A percentile compares a stretch with the other conserved stretches of the same genome.
phyloP scores from a whole-genome alignment of 2,797 vertebrate species.

The Sciaenops ocellatus region DNA sequence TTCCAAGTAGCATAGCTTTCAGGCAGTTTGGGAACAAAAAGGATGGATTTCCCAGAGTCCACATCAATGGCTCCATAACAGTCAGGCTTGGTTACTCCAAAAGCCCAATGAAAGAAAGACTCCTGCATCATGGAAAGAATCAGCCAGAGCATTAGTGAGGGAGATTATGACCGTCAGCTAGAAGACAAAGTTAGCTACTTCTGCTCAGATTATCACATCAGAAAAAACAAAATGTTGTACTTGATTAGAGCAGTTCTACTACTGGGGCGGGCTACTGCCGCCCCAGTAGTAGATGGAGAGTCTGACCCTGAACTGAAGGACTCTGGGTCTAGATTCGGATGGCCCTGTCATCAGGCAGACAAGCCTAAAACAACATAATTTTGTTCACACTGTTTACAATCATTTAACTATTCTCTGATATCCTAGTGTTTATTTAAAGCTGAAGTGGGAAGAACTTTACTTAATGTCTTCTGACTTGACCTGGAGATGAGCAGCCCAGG shows the following conservation, averaged over 20 bases:
- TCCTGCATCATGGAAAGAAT: constrained; percentile 84
- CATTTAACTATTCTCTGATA: background rate
- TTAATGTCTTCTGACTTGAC: background rate
- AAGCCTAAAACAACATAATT: too few species aligned
- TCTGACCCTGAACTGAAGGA: background rate
- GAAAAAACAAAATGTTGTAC: background rate
- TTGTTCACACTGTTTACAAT: too few species aligned
- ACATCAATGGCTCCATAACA: constrained; percentile 92
- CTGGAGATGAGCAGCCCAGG: background rate
- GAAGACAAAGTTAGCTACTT: constrained; percentile 6
- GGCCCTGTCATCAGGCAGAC: background rate
- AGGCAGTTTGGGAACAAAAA: constrained; percentile 94
- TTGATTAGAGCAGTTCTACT: constrained; percentile 59
- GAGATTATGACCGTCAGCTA: background rate
- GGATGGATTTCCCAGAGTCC: constrained; percentile 89
- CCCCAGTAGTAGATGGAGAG: constrained; percentile 50
- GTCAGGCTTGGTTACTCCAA: constrained; percentile 93
- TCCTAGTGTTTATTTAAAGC: background rate
- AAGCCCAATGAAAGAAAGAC: constrained; percentile 98
- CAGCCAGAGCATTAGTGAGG: too few species aligned
- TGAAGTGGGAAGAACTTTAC: background rate
- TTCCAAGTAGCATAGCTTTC: constrained; percentile 96
- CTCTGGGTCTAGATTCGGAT: background rate
- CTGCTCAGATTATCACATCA: constrained; percentile 17
- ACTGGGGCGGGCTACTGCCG: constrained; percentile 79